Percentiles rank a stretch among this genome's conserved stretches.
Conservation (phyloP, 2,888 invertebrate genomes). For the Athalia cordata region DNA sequence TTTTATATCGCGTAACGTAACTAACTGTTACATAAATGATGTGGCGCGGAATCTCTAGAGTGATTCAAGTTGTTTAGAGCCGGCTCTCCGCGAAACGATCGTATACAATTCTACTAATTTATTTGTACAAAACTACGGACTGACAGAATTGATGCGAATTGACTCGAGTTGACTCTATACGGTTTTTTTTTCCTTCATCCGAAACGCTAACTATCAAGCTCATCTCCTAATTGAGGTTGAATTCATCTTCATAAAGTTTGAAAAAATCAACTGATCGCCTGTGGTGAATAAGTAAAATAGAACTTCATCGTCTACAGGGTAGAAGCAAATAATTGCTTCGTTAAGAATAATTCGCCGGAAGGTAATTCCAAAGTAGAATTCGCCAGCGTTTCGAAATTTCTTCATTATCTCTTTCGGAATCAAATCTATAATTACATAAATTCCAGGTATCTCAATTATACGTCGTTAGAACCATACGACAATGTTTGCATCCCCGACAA, state of each 20-base stretch:
- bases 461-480: neutral
- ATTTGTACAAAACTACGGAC: conserved; percentile 25
- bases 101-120: conserved; percentile 19
- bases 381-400: neutral
- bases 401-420: conserved; percentile 15
- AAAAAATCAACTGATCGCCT: neutral
- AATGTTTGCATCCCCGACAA: neutral
- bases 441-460: neutral
- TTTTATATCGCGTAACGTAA: conserved; percentile 22
- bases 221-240: neutral
- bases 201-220: neutral
- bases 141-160: conserved; percentile 35
- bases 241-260: neutral
- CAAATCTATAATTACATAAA: conserved; percentile 14
- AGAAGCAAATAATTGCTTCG: too few relatives aligned
- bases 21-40: conserved; percentile 31
- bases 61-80: conserved; percentile 19
- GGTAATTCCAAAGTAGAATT: conserved; percentile 12
- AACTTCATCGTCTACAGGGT: neutral
- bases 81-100: conserved; percentile 9
- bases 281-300: neutral
- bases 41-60: conserved; percentile 29
- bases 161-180: conserved; percentile 35
- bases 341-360: conserved; percentile 1
- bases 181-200: neutral